A percentile compares a stretch with the other conserved stretches of the same genome.
phyloP scores from a whole-genome alignment of 2,113 vertebrate species.

The Uria aalge region DNA sequence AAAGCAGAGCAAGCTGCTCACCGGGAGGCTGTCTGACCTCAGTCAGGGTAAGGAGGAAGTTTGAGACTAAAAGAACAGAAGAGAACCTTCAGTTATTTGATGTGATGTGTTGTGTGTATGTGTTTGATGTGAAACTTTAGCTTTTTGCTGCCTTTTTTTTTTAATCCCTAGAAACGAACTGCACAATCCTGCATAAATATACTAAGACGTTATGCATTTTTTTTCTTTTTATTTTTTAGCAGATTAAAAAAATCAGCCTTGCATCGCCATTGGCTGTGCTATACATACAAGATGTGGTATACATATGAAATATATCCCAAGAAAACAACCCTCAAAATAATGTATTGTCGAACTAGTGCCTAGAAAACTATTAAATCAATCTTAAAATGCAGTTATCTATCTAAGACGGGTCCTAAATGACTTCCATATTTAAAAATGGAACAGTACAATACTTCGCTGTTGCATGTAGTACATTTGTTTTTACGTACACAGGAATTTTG shows the following conservation, averaged over 20 bases:
- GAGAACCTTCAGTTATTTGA: not conserved
- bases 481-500: not conserved
- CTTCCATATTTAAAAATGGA: not conserved
- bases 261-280: not conserved
- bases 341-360: not conserved
- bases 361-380: not conserved
- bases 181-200: not conserved
- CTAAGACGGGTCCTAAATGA: not conserved
- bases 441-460: not conserved
- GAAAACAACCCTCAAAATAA: not conserved
- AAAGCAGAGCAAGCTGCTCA: not conserved
- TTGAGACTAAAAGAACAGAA: not conserved
- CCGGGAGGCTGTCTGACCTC: not conserved
- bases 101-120: not conserved
- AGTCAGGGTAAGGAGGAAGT: not conserved
- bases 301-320: not conserved
- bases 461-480: not conserved
- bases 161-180: not conserved
- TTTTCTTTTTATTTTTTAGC: not conserved
- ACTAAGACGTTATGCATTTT: not conserved
- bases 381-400: not conserved
- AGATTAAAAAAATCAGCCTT: not conserved
- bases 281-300: not conserved
- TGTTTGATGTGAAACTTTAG: not conserved
- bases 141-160: not conserved